Conservation (phyloP, 2,888 invertebrate genomes). For the Thymelicus acteon region DNA sequence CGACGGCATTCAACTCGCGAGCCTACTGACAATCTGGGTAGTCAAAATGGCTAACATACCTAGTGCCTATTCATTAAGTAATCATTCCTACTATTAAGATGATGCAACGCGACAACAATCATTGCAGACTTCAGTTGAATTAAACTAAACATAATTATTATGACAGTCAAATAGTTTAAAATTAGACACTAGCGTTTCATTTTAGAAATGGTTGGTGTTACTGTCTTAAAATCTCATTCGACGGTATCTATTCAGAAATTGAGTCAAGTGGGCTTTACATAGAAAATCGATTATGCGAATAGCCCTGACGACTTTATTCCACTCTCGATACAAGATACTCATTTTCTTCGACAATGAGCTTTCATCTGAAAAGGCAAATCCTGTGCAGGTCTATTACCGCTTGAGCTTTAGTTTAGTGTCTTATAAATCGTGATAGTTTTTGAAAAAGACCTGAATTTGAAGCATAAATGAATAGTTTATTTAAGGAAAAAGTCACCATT, state of each 20-base stretch:
- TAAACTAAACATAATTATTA: no score
- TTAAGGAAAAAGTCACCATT: not conserved
- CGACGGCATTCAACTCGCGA: no score
- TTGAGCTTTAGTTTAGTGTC: not conserved
- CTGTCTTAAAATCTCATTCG: not conserved
- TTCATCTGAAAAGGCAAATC: slow-evolving; percentile 8
- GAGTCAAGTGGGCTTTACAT: slow-evolving; percentile 14
- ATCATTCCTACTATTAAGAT: no score
- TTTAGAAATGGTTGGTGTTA: not conserved
- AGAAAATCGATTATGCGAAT: slow-evolving; percentile 27
- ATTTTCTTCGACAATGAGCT: slow-evolving; percentile 30
- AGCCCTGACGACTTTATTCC: slow-evolving; percentile 13
- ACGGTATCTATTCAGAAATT: not conserved
- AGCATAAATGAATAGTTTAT: not conserved
- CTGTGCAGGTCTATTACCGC: slow-evolving; percentile 8
- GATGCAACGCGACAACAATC: no score
- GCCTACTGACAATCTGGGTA: no score
- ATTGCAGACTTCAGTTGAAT: no score
- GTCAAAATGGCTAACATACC: no score
- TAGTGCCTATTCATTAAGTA: no score
- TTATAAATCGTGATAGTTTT: not conserved
- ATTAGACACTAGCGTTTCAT: not conserved
- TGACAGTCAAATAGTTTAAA: no score
- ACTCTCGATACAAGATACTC: slow-evolving; percentile 25
- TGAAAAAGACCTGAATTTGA: not conserved